Percentiles rank a stretch among this genome's conserved stretches.
Conservation (phyloP, 2,888 invertebrate species). For the Ophion obscuratus region DNA sequence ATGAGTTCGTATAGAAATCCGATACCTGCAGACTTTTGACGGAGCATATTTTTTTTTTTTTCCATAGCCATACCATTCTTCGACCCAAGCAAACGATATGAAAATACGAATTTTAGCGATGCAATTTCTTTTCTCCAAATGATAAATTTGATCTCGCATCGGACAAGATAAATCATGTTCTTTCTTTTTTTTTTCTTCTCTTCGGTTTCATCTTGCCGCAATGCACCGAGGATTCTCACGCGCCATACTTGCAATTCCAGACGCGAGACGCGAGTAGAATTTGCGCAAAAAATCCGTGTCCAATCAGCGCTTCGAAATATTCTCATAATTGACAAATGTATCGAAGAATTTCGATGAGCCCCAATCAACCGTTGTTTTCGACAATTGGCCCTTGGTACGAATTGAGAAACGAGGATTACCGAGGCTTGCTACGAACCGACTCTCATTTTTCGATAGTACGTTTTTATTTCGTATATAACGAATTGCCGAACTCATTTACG, state of each 20-base stretch:
- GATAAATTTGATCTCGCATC: too few species aligned
- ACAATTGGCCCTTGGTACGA: slow-evolving; percentile 17
- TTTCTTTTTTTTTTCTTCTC: background rate
- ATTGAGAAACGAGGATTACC: slow-evolving; percentile 30
- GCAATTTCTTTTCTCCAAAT: too few species aligned
- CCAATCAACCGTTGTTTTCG: slow-evolving; percentile 24
- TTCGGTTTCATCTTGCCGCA: background rate
- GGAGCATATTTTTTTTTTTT: too few species aligned
- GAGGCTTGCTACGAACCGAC: background rate
- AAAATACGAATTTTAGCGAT: too few species aligned
- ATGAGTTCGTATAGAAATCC: background rate
- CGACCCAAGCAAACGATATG: too few species aligned
- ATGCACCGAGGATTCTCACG: background rate
- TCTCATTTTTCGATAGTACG: background rate
- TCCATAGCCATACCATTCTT: too few species aligned
- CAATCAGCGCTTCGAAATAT: slow-evolving; percentile 31
- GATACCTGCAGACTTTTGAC: background rate
- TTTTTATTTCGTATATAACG: background rate
- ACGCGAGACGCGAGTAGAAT: background rate
- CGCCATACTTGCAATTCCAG: slow-evolving; percentile 18
- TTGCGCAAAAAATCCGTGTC: background rate
- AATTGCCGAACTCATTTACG: background rate
- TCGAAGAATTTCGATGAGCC: background rate
- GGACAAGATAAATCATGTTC: background rate
- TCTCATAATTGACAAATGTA: slow-evolving; percentile 53